phyloP scores from a whole-genome alignment of 2,113 vertebrate species.

The Paralichthys olivaceus region DNA sequence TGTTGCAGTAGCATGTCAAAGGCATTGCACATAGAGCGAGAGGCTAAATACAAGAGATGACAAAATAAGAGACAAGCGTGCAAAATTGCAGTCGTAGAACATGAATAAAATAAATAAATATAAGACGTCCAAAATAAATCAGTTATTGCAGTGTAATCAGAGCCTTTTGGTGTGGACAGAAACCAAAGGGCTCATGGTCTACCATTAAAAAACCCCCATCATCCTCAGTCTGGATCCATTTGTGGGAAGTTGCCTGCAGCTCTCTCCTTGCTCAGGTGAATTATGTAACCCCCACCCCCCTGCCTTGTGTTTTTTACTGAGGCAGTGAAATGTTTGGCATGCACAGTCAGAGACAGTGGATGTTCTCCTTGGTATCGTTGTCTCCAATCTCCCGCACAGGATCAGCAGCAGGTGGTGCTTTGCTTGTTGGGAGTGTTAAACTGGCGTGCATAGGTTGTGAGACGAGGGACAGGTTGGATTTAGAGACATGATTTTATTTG shows the following conservation, averaged over 20 bases:
- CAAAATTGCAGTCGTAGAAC: too few species aligned
- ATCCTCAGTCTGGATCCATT: not conserved
- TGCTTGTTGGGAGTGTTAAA: constrained; percentile 36
- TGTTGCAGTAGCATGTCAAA: too few species aligned
- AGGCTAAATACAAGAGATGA: too few species aligned
- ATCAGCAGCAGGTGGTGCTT: constrained; percentile 52
- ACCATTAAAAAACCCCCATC: too few species aligned
- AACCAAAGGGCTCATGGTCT: too few species aligned
- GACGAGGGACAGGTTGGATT: not conserved
- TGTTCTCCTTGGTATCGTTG: not conserved
- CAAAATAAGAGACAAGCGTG: too few species aligned
- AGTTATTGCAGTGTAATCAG: too few species aligned
- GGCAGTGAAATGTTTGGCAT: constrained; percentile 52
- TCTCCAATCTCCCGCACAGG: not conserved
- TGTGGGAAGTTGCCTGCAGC: constrained; percentile 29
- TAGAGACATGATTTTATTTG: too few species aligned
- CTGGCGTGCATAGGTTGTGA: not conserved
- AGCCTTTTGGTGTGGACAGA: too few species aligned
- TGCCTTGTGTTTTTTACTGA: constrained; percentile 4
- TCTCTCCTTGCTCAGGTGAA: constrained; percentile 14
- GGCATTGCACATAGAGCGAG: too few species aligned
- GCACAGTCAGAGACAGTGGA: constrained; percentile 21
- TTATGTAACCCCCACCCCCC: constrained; percentile 35
- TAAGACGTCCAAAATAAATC: too few species aligned
- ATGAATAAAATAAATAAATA: too few species aligned